A percentile compares a stretch with the other conserved stretches of the same genome.
Evolutionary conservation across 2,888 invertebrate genomes (phyloP).

Genomic region (Pseudococcus viburni): DNA sequence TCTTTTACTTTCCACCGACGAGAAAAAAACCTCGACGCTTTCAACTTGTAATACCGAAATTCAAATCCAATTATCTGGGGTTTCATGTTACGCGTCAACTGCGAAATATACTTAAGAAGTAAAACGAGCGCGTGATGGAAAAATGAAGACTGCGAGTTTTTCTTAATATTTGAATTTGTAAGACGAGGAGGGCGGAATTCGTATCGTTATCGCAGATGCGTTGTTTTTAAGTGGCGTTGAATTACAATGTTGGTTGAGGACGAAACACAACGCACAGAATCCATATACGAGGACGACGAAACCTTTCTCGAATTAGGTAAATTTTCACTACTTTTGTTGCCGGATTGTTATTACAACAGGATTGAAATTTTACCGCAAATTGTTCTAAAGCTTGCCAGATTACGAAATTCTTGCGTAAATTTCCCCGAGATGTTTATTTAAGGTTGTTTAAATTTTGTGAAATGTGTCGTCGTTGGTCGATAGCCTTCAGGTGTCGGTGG

Average conservation of each 20-base stretch:
- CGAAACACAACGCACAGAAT: not conserved
- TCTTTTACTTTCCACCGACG: not conserved
- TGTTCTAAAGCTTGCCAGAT: not conserved
- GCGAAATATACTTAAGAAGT: not conserved
- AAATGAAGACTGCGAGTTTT: not conserved
- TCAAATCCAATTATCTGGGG: constrained; percentile 2
- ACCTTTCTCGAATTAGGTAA: not conserved
- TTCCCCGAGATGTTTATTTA: not conserved
- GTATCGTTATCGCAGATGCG: not conserved
- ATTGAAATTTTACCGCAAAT: not conserved
- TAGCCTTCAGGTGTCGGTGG: too few species aligned
- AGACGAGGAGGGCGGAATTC: not conserved
- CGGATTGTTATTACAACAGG: not conserved
- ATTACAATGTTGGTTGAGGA: not conserved
- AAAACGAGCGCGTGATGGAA: not conserved
- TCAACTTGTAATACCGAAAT: not conserved
- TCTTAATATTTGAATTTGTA: not conserved
- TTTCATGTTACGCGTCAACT: not conserved
- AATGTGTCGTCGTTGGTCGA: not conserved
- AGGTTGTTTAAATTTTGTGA: not conserved
- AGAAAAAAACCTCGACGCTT: not conserved
- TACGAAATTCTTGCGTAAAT: not conserved
- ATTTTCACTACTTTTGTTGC: not conserved
- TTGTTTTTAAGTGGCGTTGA: not conserved
- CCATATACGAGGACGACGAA: not conserved